Percentiles rank a stretch among this genome's conserved stretches.
These are phyloP conservation scores for Coracias cyanogaster DNA, from an alignment of 2,797 vertebrate species.

Conservation along the genomic window DNA sequence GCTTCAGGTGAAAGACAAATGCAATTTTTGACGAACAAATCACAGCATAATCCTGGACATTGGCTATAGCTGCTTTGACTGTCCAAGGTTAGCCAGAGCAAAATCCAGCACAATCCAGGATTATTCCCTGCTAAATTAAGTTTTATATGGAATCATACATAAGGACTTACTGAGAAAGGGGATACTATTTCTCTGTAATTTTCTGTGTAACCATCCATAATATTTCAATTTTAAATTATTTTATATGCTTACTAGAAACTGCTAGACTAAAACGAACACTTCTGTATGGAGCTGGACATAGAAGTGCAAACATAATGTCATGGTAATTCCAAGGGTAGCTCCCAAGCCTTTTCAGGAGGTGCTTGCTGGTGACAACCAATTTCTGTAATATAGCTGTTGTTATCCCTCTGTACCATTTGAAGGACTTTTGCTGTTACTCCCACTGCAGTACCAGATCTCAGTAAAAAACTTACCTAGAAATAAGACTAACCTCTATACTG, in stretches of 20 bases:
- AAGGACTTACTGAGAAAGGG: not conserved
- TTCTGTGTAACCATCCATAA: not conserved
- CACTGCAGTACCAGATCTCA: not conserved
- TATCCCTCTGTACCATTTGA: not conserved
- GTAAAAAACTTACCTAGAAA: not conserved
- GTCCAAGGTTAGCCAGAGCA: not conserved
- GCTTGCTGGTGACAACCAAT: not conserved
- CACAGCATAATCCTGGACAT: not conserved
- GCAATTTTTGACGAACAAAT: not conserved
- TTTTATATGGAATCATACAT: not conserved
- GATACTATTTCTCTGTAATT: not conserved
- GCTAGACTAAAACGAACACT: not conserved
- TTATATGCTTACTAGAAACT: not conserved
- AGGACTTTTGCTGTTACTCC: not conserved
- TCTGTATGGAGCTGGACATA: not conserved
- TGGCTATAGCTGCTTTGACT: not conserved
- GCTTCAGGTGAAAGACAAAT: not conserved
- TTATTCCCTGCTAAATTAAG: not conserved
- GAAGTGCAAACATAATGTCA: rapidly evolving
- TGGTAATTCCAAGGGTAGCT: not conserved
- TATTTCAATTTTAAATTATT: not conserved
- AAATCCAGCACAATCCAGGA: not conserved
- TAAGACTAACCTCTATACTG: not conserved
- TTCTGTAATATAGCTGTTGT: not conserved
- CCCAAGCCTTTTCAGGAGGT: not conserved